phyloP scores from a whole-genome alignment of 2,113 vertebrate species.

The Barbus barbus region DNA sequence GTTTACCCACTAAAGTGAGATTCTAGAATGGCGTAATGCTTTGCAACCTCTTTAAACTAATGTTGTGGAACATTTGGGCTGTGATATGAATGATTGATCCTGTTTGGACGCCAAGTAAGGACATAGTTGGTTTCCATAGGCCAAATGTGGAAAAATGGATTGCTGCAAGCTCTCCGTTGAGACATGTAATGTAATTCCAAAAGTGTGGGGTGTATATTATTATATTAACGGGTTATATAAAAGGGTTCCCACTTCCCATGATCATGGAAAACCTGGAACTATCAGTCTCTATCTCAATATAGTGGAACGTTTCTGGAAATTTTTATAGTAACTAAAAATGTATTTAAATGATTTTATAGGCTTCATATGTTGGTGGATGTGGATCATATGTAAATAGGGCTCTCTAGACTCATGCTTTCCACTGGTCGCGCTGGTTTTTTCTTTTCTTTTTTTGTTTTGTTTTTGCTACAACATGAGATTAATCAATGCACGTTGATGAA shows the following conservation, averaged over 20 bases:
- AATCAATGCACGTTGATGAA: too few relatives aligned
- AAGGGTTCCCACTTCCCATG: not conserved
- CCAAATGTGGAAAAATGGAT: not conserved
- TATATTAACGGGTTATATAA: too few relatives aligned
- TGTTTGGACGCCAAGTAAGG: not conserved
- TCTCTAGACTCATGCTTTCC: too few relatives aligned
- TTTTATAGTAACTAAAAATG: too few relatives aligned
- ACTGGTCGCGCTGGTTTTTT: too few relatives aligned
- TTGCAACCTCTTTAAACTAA: constrained; percentile 15
- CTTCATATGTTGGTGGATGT: not conserved
- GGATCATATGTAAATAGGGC: not conserved
- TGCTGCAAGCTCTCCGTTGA: not conserved
- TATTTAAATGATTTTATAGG: too few relatives aligned
- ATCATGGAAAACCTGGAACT: not conserved
- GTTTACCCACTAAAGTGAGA: not conserved
- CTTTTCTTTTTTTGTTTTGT: too few relatives aligned
- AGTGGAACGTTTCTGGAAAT: not conserved
- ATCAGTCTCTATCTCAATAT: not conserved
- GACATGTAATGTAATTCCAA: not conserved
- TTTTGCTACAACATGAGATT: too few relatives aligned
- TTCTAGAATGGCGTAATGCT: not conserved
- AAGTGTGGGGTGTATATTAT: not conserved
- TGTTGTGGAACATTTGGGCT: constrained; percentile 2
- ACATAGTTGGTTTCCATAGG: not conserved
- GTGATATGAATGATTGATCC: constrained; percentile 5